These are phyloP conservation scores for Diarsia brunnea DNA, from an alignment of 2,888 invertebrate genomes.

Conservation along the genomic window DNA sequence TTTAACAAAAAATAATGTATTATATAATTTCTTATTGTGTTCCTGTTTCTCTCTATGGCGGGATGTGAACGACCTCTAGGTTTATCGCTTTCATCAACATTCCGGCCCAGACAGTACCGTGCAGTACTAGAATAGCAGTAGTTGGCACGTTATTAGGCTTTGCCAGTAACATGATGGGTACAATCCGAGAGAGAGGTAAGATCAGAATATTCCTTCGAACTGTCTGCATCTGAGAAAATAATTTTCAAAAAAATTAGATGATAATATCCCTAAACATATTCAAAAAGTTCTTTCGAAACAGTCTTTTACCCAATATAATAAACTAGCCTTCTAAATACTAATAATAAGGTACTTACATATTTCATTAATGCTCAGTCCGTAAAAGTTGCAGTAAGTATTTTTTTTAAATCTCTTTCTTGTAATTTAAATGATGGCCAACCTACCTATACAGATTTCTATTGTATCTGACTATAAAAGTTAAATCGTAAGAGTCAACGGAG, in stretches of 20 bases:
- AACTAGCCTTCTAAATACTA: not conserved
- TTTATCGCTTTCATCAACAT: slow-evolving; percentile 83
- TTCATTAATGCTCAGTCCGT: not conserved
- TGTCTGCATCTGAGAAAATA: slow-evolving; percentile 19
- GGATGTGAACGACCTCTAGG: slow-evolving; percentile 79
- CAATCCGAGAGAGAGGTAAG: slow-evolving; percentile 51
- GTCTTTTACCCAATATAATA: not conserved
- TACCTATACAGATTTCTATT: slow-evolving; percentile 2
- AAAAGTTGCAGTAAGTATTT: not conserved
- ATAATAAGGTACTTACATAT: not conserved
- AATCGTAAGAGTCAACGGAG: slow-evolving; percentile 27
- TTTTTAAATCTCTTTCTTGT: not conserved
- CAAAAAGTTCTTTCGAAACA: not conserved
- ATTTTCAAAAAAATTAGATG: not conserved
- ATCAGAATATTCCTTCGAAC: slow-evolving; percentile 41
- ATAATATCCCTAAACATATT: not conserved
- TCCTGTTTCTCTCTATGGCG: slow-evolving; percentile 71
- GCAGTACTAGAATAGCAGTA: slow-evolving; percentile 69
- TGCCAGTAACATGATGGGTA: slow-evolving; percentile 56
- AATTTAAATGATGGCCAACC: slow-evolving; percentile 1
- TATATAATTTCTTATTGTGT: slow-evolving; percentile 63
- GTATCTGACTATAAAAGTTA: slow-evolving; percentile 28
- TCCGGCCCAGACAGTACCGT: slow-evolving; percentile 70
- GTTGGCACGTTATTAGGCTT: slow-evolving; percentile 67
- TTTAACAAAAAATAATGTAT: slow-evolving; percentile 61